A percentile compares a stretch with the other conserved stretches of the same genome.
Evolutionary conservation across 1,140 invertebrate species (phyloP).

Genomic region (Zophobas atratus): DNA sequence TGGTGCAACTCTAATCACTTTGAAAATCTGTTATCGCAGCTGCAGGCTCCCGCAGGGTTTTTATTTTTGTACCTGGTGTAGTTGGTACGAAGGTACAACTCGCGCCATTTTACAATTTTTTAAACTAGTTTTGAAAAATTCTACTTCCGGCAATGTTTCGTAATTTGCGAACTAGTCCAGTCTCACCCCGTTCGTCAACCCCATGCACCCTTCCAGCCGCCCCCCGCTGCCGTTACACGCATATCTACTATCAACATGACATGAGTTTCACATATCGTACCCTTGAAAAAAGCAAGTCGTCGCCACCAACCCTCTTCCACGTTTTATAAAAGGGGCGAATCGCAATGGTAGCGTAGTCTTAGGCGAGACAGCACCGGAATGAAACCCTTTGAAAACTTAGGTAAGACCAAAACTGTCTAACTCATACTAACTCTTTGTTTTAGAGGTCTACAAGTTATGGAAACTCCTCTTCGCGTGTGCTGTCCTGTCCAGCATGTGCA

Average conservation of each 20-base stretch:
- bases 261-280: slow-evolving; percentile 45
- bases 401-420: slow-evolving; percentile 7
- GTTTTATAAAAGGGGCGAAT: slow-evolving; percentile 23
- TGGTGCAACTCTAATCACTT: too few species aligned
- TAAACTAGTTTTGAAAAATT: too few species aligned
- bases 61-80: too few species aligned
- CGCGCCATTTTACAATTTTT: too few species aligned
- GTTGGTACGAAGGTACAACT: too few species aligned
- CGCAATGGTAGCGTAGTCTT: slow-evolving; percentile 2
- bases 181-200: not conserved
- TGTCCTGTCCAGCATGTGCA: slow-evolving; percentile 62
- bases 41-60: too few species aligned
- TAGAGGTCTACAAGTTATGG: slow-evolving; percentile 55
- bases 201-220: not conserved
- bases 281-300: slow-evolving; percentile 43
- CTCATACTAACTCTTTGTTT: slow-evolving; percentile 6
- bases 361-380: slow-evolving; percentile 11
- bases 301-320: not conserved
- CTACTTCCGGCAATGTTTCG: too few species aligned
- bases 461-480: slow-evolving; percentile 54
- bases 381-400: slow-evolving; percentile 26
- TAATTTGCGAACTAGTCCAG: too few species aligned
- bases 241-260: slow-evolving; percentile 40
- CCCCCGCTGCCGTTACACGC: slow-evolving; percentile 16
- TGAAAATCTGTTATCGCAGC: too few species aligned